Conservation (phyloP, 2,888 invertebrate genomes). For the Sturmia bella region DNA sequence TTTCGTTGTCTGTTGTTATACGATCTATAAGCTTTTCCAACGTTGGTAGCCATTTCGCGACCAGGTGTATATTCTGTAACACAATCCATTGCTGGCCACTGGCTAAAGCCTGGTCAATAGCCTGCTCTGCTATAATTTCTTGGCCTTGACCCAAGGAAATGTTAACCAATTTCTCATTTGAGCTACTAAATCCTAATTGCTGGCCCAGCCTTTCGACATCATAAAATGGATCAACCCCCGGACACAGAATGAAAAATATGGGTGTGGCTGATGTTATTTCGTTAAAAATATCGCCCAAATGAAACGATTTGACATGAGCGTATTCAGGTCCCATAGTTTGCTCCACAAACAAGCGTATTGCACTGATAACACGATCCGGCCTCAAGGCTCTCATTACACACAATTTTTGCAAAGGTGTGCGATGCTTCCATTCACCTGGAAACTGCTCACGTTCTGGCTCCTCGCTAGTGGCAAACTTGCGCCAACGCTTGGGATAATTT, state of each 20-base stretch:
- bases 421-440: slow-evolving; percentile 98
- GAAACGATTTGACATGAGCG: slow-evolving; percentile 88
- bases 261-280: slow-evolving; percentile 93
- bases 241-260: slow-evolving; percentile 96
- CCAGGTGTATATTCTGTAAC: slow-evolving; percentile 95
- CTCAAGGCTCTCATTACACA: slow-evolving; percentile 96
- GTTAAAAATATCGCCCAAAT: slow-evolving; percentile 91
- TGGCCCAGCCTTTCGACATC: slow-evolving; percentile 91
- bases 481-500: slow-evolving; percentile 95
- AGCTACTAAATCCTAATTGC: slow-evolving; percentile 89
- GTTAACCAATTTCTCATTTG: slow-evolving; percentile 92
- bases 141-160: slow-evolving; percentile 98
- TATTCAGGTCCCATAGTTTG: slow-evolving; percentile 93
- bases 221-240: slow-evolving; percentile 94
- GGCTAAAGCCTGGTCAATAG: slow-evolving; percentile 88
- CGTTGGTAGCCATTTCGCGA: slow-evolving; percentile 92
- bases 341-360: slow-evolving; percentile 92
- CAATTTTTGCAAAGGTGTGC: slow-evolving; percentile 90
- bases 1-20: slow-evolving; percentile 84
- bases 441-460: slow-evolving; percentile 95
- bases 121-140: slow-evolving; percentile 93
- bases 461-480: slow-evolving; percentile 94
- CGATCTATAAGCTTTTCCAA: slow-evolving; percentile 96
- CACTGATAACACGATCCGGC: slow-evolving; percentile 97
- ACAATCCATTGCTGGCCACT: slow-evolving; percentile 94